Percentiles rank a stretch among this genome's conserved stretches.
phyloP scores from a whole-genome alignment of 1,140 invertebrate species.

The Cherax quadricarinatus region DNA sequence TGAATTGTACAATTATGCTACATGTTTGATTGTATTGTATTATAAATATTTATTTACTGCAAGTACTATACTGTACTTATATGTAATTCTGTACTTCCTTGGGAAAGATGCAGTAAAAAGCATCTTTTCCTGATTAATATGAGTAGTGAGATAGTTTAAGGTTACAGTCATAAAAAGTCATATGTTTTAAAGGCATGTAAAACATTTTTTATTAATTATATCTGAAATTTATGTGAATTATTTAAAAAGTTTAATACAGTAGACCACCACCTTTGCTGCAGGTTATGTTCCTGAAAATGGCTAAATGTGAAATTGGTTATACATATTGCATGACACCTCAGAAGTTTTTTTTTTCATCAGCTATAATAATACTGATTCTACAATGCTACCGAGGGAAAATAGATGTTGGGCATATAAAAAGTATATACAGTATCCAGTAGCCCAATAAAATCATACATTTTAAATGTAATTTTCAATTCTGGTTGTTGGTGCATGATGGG shows the following conservation, averaged over 20 bases:
- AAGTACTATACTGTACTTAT: not conserved
- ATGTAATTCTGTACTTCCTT: not conserved
- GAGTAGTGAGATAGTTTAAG: not conserved
- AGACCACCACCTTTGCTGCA: no score
- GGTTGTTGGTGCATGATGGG: no score
- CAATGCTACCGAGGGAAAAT: no score
- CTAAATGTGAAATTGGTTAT: not conserved
- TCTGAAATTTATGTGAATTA: no score
- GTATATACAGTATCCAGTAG: no score
- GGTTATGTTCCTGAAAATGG: no score
- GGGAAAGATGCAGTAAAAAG: not conserved
- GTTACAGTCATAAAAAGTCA: not conserved
- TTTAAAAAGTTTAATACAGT: no score
- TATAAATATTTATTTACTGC: conserved; percentile 5
- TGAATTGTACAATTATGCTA: not conserved
- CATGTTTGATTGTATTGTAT: not conserved
- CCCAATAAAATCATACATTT: no score
- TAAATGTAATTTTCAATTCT: no score
- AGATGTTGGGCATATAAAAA: no score
- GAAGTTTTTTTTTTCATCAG: not conserved
- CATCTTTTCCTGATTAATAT: not conserved
- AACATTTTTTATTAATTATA: not conserved
- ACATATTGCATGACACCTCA: not conserved
- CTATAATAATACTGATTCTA: no score
- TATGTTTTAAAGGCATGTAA: not conserved